phyloP scores from a whole-genome alignment of 2,888 invertebrate species.

The Desoria tigrina region DNA sequence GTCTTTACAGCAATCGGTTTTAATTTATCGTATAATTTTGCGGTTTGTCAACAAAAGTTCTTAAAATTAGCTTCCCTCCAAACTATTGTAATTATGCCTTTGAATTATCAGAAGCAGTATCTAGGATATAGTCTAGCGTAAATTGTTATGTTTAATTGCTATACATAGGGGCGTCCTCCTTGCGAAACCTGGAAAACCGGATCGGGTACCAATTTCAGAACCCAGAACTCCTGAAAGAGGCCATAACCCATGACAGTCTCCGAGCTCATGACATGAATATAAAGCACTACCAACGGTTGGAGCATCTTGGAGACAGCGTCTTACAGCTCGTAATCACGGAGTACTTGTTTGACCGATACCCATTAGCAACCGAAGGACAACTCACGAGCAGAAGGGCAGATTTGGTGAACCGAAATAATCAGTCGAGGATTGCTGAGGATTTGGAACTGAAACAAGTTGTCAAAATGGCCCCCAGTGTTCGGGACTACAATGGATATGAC shows the following conservation, averaged over 20 bases:
- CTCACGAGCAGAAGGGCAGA: neutral
- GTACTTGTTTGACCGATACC: conserved; percentile 6
- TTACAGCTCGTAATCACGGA: conserved; percentile 19
- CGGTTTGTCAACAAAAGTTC: no score
- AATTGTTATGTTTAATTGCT: no score
- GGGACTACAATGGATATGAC: conserved; percentile 15
- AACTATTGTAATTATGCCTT: no score
- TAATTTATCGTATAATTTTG: no score
- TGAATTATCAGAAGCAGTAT: no score
- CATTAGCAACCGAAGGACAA: neutral
- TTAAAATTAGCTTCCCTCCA: no score
- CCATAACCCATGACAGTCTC: conserved; percentile 20
- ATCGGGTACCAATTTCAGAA: conserved; percentile 21
- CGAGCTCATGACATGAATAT: neutral
- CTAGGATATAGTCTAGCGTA: no score
- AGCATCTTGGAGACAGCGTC: conserved; percentile 25
- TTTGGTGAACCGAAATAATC: conserved; percentile 2
- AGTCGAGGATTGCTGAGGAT: conserved; percentile 13
- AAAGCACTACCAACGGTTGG: conserved; percentile 21
- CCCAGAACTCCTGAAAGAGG: conserved; percentile 12
- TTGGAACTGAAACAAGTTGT: conserved; percentile 8
- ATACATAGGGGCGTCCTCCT: neutral
- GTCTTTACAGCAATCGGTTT: no score
- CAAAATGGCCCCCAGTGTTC: neutral
- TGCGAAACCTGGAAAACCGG: neutral